Base-by-base conservation (phyloP, 2,113 vertebrate species). In the Tiliqua scincoides region DNA sequence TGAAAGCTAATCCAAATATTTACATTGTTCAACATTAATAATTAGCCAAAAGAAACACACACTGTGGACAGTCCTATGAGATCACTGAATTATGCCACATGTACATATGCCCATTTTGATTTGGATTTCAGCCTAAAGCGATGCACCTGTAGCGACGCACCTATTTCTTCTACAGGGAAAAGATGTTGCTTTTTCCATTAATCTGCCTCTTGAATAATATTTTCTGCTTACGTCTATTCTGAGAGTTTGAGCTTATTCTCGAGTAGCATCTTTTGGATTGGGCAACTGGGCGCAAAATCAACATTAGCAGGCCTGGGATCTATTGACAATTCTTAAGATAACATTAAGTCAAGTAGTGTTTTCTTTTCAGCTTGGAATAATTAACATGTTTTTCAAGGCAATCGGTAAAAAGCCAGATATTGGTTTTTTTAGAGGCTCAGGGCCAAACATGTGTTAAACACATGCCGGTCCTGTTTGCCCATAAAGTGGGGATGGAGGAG, bases 1-100 rank as follows among this genome's bases (percentile, higher is more conserved):
- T 67, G 37, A 67, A 67, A 80, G 43, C 62, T 67, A 80, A 80
- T 48, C 27, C 62, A 80, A 80, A 80, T 27, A 82, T 82, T 82
- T 70, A 70, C 80, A 35, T 57, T 23, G 43, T 57, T 57, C n/a
- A 57, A 35, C 35, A 54, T 82, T 82, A 54, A 79, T 79, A 79
- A 79, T 70, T 82, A 59, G 80, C 48, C 65, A 70, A 54, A 70
- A 32, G 67, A 71, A 82, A 11, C 65, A 20, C 30, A 81, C 9
- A 63, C 63, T 17, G 57, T 57, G 54, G 21, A 82, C 43, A 17
- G 3, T 40, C 9, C 43, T 68, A 61, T 68, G 65, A 20, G 6
- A n/a, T 6, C 70, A 21, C 21, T 57, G n/a, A 71, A 70, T 32
- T 71, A 71, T 70, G 57, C 12, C 35, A 12, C 30, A 35, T 7